A percentile compares a stretch with the other conserved stretches of the same genome.
phyloP scores from a whole-genome alignment of 2,113 vertebrate species.

The Brachypodius melanocephalos region DNA sequence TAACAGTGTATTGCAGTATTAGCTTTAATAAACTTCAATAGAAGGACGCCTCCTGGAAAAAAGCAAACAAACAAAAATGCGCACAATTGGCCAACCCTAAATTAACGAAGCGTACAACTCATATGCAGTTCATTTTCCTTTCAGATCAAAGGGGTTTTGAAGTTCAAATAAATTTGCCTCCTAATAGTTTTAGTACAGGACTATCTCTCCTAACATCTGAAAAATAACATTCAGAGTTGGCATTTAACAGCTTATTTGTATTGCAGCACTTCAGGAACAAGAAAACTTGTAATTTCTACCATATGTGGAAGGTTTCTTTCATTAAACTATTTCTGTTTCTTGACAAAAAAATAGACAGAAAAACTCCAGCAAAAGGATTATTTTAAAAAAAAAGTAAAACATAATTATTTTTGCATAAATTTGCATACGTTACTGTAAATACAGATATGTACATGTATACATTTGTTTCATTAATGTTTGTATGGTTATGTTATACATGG shows the following conservation, averaged over 20 bases:
- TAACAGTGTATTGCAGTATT: conserved; percentile 33
- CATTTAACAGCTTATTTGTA: conserved; percentile 62
- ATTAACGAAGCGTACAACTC: conserved; percentile 34
- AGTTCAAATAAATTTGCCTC: conserved; percentile 57
- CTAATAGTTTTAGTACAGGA: conserved; percentile 58
- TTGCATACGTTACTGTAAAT: background rate
- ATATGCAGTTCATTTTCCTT: conserved; percentile 56
- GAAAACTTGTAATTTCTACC: conserved; percentile 51
- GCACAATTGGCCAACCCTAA: conserved; percentile 23
- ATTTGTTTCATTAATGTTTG: background rate
- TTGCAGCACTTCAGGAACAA: conserved; percentile 45
- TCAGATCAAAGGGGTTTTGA: conserved; percentile 63
- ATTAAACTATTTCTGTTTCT: conserved; percentile 6
- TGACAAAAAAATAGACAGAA: background rate
- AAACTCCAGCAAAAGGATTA: background rate
- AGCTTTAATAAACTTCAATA: conserved; percentile 64
- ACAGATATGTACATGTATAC: background rate
- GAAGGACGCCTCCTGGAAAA: background rate
- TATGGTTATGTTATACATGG: background rate
- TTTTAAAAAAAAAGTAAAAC: background rate
- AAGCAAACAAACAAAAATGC: background rate
- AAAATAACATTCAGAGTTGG: conserved; percentile 48
- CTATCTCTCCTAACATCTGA: conserved; percentile 57
- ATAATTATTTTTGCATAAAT: background rate
- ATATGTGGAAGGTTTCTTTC: background rate